These are phyloP conservation scores for Gymnocheta viridis DNA, from an alignment of 2,888 invertebrate species.

Conservation along the genomic window DNA sequence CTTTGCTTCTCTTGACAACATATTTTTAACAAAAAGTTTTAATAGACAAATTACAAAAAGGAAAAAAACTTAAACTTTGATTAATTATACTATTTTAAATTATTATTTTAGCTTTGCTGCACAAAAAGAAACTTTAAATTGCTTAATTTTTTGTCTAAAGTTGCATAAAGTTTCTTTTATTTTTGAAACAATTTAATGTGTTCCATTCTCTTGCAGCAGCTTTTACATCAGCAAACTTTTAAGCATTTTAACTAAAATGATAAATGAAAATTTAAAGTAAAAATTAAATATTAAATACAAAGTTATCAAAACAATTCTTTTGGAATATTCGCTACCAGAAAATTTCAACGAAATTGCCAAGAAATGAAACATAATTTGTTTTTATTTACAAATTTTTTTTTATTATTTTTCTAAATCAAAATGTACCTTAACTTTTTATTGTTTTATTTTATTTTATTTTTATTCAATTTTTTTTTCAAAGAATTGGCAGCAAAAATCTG, in stretches of 20 bases:
- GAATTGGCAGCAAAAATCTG: slow-evolving; percentile 59
- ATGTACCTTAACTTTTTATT: background rate
- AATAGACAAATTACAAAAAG: background rate
- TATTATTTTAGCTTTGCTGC: background rate
- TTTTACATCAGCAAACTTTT: background rate
- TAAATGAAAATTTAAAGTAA: background rate
- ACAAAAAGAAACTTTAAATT: background rate
- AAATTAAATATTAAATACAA: slow-evolving; percentile 2
- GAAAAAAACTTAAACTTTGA: background rate
- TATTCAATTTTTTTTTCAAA: slow-evolving; percentile 1
- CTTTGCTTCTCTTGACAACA: background rate
- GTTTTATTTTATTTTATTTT: background rate
- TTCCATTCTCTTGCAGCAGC: background rate
- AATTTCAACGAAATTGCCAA: slow-evolving; percentile 31
- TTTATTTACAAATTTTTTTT: background rate
- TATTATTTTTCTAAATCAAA: background rate
- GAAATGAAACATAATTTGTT: slow-evolving; percentile 30
- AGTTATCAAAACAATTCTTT: slow-evolving; percentile 9
- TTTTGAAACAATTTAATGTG: background rate
- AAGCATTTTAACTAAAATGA: background rate
- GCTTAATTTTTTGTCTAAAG: background rate
- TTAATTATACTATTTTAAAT: background rate
- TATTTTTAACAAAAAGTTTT: background rate
- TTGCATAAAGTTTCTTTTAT: background rate
- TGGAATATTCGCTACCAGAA: background rate